A percentile compares a stretch with the other conserved stretches of the same genome.
phyloP scores from a whole-genome alignment of 2,113 vertebrate genomes.

The Ursus arctos region DNA sequence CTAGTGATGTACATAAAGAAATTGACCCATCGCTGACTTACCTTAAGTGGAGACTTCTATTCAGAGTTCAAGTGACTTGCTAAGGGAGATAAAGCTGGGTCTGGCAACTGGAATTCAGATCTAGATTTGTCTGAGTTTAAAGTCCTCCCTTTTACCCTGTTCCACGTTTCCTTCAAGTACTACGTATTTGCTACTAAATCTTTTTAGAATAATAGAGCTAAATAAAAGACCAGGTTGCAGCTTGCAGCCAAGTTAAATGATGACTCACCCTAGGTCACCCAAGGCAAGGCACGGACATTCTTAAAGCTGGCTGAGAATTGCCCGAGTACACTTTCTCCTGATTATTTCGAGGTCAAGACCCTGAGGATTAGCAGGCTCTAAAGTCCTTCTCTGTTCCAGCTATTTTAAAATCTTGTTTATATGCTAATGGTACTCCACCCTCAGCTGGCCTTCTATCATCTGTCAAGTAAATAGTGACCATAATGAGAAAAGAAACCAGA shows the following conservation, averaged over 20 bases:
- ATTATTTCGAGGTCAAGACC: conserved; percentile 65
- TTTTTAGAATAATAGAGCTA: neutral
- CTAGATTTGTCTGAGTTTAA: neutral
- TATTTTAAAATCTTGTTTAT: conserved; percentile 78
- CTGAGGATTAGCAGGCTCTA: neutral
- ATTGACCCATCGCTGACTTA: neutral
- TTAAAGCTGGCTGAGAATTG: neutral
- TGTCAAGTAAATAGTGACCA: conserved; percentile 72
- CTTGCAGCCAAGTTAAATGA: neutral
- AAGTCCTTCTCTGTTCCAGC: conserved; percentile 47
- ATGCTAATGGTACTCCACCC: conserved; percentile 73
- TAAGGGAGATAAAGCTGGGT: neutral
- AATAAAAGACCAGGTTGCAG: neutral
- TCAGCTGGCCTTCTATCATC: conserved; percentile 55
- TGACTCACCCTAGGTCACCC: neutral
- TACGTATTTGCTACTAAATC: neutral
- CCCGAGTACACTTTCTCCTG: neutral
- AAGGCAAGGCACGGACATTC: neutral
- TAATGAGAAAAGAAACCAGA: conserved; percentile 79
- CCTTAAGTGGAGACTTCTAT: neutral
- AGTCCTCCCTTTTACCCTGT: neutral
- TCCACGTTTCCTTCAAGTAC: neutral
- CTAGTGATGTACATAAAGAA: neutral
- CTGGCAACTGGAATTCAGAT: neutral
- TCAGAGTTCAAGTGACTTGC: neutral